phyloP scores from a whole-genome alignment of 2,797 vertebrate genomes.

The Macroramphosus scolopax region DNA sequence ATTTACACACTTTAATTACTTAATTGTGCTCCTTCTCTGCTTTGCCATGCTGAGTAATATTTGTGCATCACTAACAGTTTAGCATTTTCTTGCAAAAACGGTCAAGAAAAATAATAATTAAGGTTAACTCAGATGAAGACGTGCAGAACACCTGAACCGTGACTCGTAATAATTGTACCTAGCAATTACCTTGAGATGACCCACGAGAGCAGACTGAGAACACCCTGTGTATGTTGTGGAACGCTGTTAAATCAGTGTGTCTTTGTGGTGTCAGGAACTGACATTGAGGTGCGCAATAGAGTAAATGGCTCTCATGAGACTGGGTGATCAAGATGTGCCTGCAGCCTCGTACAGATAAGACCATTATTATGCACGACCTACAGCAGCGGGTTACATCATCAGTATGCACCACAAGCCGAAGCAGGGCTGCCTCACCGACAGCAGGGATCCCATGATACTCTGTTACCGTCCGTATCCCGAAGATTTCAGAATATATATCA shows the following conservation, averaged over 20 bases:
- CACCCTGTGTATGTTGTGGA: background rate
- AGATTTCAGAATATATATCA: slow-evolving; percentile 13
- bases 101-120: too few relatives aligned
- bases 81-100: too few relatives aligned
- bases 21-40: too few relatives aligned
- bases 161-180: slow-evolving; percentile 14
- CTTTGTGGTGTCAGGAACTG: slow-evolving; percentile 4
- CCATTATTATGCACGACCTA: slow-evolving; percentile 38
- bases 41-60: too few relatives aligned
- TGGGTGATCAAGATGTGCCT: slow-evolving; percentile 26
- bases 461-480: slow-evolving; percentile 14
- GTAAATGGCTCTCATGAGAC: slow-evolving; percentile 19
- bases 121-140: too few relatives aligned
- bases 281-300: slow-evolving; percentile 10
- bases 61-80: too few relatives aligned
- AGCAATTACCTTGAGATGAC: slow-evolving; percentile 15
- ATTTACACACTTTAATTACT: too few relatives aligned
- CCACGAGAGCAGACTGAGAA: slow-evolving; percentile 9
- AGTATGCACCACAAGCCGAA: slow-evolving; percentile 61
- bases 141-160: slow-evolving; percentile 6
- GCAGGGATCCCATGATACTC: background rate
- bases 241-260: slow-evolving; percentile 6
- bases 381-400: slow-evolving; percentile 52
- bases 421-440: slow-evolving; percentile 44
- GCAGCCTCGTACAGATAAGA: slow-evolving; percentile 37